Evolutionary conservation across 2,113 vertebrate genomes (phyloP).

Genomic region (Motacilla tschutschensis): DNA sequence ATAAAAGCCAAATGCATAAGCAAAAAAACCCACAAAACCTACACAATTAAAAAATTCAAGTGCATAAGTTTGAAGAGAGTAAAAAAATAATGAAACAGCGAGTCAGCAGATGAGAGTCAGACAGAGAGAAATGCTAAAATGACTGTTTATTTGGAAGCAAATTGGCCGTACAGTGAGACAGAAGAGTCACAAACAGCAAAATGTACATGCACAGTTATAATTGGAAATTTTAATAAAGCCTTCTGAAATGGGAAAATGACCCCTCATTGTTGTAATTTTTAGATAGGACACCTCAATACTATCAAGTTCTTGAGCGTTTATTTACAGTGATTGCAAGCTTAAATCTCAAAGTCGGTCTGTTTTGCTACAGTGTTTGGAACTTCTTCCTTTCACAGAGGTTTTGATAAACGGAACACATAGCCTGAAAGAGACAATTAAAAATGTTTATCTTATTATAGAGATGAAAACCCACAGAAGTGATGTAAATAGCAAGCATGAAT

Average conservation of each 20-base stretch:
- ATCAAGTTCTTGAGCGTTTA: not conserved
- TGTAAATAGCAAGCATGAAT: not conserved
- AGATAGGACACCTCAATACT: not conserved
- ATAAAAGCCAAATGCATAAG: accelerated
- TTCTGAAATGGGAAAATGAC: not conserved
- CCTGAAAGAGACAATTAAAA: not conserved
- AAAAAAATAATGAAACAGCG: not conserved
- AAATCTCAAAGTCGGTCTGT: not conserved
- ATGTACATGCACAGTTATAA: accelerated
- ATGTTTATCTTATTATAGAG: not conserved
- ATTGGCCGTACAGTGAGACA: not conserved
- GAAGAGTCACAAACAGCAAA: not conserved
- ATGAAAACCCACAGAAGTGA: not conserved
- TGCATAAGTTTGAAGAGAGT: not conserved
- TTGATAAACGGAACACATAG: not conserved
- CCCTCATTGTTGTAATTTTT: not conserved
- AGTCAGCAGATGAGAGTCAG: not conserved
- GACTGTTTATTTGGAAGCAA: not conserved
- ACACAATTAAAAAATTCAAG: not conserved
- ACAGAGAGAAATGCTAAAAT: not conserved
- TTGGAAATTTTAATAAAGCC: not conserved
- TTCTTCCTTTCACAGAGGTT: not conserved
- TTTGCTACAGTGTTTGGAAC: not conserved
- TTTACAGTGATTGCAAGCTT: not conserved
- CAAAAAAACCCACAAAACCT: not conserved